These are phyloP conservation scores for Heptranchias perlo DNA, from an alignment of 2,113 vertebrate species.

Conservation along the genomic window DNA sequence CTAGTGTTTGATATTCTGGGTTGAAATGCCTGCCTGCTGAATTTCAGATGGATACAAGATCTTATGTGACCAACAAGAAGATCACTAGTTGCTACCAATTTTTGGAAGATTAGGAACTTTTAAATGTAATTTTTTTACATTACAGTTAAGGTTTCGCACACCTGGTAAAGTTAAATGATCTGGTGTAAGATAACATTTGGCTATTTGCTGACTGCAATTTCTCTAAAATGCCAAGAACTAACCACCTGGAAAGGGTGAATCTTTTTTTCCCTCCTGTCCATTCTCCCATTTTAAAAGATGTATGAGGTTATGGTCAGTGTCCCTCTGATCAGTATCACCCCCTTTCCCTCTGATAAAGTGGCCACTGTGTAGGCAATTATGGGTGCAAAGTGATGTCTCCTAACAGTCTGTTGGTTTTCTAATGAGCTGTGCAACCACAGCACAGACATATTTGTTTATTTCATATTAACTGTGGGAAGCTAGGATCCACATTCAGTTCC, in stretches of 20 bases:
- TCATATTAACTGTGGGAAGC: not conserved
- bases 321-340: not conserved
- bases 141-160: constrained; percentile 4
- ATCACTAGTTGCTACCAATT: not conserved
- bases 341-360: not conserved
- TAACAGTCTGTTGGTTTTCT: not conserved
- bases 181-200: not conserved
- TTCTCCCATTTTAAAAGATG: not conserved
- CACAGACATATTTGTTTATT: not conserved
- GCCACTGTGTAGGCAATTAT: not conserved
- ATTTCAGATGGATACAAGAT: not conserved
- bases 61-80: not conserved
- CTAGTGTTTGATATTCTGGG: not conserved
- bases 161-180: not conserved
- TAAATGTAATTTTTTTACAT: constrained; percentile 25
- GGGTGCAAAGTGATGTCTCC: not conserved
- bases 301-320: not conserved
- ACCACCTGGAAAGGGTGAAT: not conserved
- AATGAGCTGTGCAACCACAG: not conserved
- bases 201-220: not conserved
- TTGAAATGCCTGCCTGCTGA: not conserved
- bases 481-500: not conserved
- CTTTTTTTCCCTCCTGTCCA: not conserved
- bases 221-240: not conserved
- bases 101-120: not conserved